These are phyloP conservation scores for Melolontha melolontha DNA, from an alignment of 2,888 invertebrate species.

Conservation along the genomic window DNA sequence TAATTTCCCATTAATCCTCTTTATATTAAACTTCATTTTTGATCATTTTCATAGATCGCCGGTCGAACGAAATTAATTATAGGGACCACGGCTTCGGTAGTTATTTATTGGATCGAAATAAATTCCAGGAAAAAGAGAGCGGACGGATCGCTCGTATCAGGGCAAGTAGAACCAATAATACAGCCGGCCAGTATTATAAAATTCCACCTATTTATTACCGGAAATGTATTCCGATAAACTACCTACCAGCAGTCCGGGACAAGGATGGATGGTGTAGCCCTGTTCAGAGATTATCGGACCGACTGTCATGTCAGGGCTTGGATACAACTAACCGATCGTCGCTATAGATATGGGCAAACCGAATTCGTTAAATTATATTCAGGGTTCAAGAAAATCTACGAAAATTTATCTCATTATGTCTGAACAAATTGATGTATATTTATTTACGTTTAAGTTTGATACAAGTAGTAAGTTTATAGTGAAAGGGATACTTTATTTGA, in stretches of 20 bases:
- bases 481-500: too few relatives aligned
- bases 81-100: conserved; percentile 11
- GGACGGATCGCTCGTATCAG: conserved; percentile 8
- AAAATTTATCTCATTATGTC: too few relatives aligned
- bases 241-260: conserved; percentile 48
- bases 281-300: conserved; percentile 58
- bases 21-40: conserved; percentile 28
- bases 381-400: too few relatives aligned
- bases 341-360: background rate
- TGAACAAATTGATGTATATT: too few relatives aligned
- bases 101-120: conserved; percentile 38
- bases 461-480: too few relatives aligned
- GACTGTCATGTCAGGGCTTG: conserved; percentile 49
- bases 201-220: conserved; percentile 47
- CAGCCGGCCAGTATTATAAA: conserved; percentile 41
- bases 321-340: conserved; percentile 16
- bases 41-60: conserved; percentile 12
- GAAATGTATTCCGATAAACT: conserved; percentile 49
- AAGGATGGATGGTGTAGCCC: conserved; percentile 57
- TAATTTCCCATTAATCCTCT: conserved; percentile 19
- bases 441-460: too few relatives aligned
- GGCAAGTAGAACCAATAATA: conserved; percentile 13
- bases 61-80: conserved; percentile 33
- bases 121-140: conserved; percentile 33
- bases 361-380: too few relatives aligned